These are phyloP conservation scores for Coelopa frigida DNA, from an alignment of 1,140 invertebrate species.

Conservation along the genomic window DNA sequence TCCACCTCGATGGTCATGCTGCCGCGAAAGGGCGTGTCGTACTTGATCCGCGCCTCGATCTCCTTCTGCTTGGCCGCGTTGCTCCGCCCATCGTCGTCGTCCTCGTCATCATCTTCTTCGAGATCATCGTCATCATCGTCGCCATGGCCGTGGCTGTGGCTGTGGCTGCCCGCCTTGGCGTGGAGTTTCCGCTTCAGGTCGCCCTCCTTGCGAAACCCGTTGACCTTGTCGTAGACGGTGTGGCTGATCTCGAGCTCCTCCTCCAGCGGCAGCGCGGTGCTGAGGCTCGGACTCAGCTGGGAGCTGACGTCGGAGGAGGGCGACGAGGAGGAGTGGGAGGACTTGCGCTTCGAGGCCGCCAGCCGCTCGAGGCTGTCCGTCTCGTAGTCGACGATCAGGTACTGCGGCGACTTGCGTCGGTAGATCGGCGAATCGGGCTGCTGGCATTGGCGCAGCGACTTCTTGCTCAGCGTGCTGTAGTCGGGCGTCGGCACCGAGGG, in stretches of 20 bases:
- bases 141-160: conserved; percentile 1
- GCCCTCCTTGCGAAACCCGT: conserved; percentile 39
- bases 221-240: conserved; percentile 50
- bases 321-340: conserved; percentile 50
- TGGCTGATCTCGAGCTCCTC: conserved; percentile 71
- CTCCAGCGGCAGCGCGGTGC: conserved; percentile 62
- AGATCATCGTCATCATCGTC: conserved; percentile 30
- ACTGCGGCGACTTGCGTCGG: conserved; percentile 37
- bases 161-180: conserved; percentile 23
- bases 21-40: conserved; percentile 42
- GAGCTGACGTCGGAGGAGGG: conserved; percentile 59
- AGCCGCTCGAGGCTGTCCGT: conserved; percentile 69
- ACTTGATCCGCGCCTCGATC: conserved; percentile 37
- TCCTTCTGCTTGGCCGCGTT: conserved; percentile 28
- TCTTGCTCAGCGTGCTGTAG: conserved; percentile 39
- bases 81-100: not conserved
- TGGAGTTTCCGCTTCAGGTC: conserved; percentile 31
- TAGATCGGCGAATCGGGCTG: conserved; percentile 43
- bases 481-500: conserved; percentile 43
- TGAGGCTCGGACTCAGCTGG: conserved; percentile 60
- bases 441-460: conserved; percentile 37
- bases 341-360: conserved; percentile 47
- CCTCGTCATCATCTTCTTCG: conserved; percentile 24
- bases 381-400: conserved; percentile 58
- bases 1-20: conserved; percentile 66